phyloP scores from a whole-genome alignment of 2,888 invertebrate genomes.

The Caenorhabditis sulstoni region DNA sequence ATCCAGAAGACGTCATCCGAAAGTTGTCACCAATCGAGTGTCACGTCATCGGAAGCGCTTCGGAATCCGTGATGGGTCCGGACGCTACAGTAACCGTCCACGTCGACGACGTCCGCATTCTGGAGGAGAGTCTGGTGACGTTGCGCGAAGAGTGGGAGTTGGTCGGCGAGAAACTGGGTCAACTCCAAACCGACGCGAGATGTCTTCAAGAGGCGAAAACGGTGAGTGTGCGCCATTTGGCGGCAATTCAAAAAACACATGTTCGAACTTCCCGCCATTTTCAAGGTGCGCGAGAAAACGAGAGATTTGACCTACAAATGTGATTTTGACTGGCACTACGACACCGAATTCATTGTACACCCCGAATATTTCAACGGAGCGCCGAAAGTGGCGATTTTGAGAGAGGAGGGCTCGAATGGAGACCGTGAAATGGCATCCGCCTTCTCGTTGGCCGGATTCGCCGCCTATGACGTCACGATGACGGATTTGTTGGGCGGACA shows the following conservation, averaged over 20 bases:
- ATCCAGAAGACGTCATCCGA: conserved; percentile 67
- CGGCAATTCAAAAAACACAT: not conserved
- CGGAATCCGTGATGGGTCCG: conserved; percentile 67
- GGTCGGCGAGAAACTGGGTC: conserved; percentile 92
- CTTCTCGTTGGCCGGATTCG: conserved; percentile 89
- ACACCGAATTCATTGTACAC: conserved; percentile 44
- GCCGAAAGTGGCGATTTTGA: conserved; percentile 88
- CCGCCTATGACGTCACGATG: conserved; percentile 86
- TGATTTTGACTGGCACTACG: conserved; percentile 46
- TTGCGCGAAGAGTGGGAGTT: conserved; percentile 94
- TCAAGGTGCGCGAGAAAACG: conserved; percentile 31
- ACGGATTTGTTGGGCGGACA: conserved; percentile 71
- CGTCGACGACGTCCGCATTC: conserved; percentile 84
- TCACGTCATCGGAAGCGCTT: conserved; percentile 78
- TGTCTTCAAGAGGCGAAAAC: conserved; percentile 89
- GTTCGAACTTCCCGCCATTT: no score
- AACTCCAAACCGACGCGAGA: conserved; percentile 88
- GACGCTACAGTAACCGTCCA: conserved; percentile 83
- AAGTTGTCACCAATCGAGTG: conserved; percentile 36
- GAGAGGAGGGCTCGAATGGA: conserved; percentile 97
- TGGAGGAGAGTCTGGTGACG: conserved; percentile 85
- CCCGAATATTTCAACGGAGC: conserved; percentile 49
- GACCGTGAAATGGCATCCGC: conserved; percentile 96
- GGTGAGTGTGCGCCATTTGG: conserved; percentile 8
- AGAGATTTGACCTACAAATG: conserved; percentile 46